Evolutionary conservation across 2,797 vertebrate genomes (phyloP).

Genomic region (Brachyrhaphis roseni): DNA sequence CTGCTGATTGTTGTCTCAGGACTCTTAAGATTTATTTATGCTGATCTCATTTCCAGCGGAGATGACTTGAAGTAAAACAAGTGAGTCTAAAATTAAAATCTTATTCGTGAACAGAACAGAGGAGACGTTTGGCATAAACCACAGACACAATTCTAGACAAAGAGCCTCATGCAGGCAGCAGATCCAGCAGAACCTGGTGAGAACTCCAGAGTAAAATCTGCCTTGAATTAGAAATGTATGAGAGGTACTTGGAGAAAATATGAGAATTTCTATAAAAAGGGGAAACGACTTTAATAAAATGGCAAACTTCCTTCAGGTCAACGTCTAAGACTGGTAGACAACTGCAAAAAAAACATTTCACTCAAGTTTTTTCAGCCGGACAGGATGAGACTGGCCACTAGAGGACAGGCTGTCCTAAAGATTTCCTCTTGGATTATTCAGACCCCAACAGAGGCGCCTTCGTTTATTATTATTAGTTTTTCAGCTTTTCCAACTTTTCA

Average conservation of each 20-base stretch:
- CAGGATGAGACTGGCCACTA: neutral
- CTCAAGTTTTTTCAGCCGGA: neutral
- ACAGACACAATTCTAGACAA: neutral
- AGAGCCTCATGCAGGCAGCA: neutral
- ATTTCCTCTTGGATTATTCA: neutral
- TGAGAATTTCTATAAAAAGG: neutral
- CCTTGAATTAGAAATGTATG: neutral
- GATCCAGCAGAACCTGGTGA: neutral
- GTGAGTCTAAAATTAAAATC: neutral
- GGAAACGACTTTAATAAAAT: too few relatives aligned
- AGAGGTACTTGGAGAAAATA: neutral
- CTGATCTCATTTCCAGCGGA: neutral
- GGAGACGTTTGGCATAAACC: neutral
- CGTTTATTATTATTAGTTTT: neutral
- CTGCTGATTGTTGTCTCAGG: neutral
- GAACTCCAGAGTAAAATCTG: neutral
- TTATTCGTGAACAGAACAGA: neutral
- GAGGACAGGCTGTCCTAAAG: neutral
- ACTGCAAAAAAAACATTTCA: neutral
- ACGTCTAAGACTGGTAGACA: neutral
- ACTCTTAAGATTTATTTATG: neutral
- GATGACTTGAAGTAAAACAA: neutral
- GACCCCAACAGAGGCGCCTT: too few relatives aligned
- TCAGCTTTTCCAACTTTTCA: neutral
- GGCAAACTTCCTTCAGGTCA: neutral